These are phyloP conservation scores for Gorsachius magnificus DNA, from an alignment of 2,797 vertebrate species.

Conservation along the genomic window DNA sequence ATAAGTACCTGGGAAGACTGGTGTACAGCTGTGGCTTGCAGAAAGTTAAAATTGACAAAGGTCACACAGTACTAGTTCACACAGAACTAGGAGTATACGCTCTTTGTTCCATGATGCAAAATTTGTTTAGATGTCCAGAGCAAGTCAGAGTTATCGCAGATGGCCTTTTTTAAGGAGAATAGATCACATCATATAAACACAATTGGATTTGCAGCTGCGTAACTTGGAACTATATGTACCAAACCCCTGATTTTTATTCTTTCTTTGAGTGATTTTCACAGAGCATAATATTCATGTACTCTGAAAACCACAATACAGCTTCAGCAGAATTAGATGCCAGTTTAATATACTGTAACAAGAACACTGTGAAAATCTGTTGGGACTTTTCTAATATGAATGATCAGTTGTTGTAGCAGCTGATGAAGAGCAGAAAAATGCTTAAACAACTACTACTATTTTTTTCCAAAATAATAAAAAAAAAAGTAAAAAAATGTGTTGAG, in stretches of 20 bases:
- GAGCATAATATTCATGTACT: background rate
- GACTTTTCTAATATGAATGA: background rate
- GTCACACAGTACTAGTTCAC: background rate
- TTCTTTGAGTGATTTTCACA: constrained; percentile 1
- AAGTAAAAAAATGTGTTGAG: background rate
- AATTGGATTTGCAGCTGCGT: constrained; percentile 43
- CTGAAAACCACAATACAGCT: background rate
- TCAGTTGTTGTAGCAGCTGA: background rate
- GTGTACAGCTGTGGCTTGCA: background rate
- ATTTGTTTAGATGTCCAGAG: background rate
- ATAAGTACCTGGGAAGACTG: background rate
- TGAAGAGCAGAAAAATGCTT: background rate
- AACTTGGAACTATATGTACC: background rate
- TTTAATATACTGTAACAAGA: background rate
- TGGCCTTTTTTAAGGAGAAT: constrained; percentile 14
- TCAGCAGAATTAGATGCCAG: background rate
- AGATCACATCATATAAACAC: background rate
- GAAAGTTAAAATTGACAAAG: background rate
- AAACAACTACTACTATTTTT: background rate
- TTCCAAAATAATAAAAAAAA: background rate
- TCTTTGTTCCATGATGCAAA: background rate
- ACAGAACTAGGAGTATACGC: background rate
- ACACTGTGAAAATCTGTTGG: background rate
- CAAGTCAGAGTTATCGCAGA: background rate
- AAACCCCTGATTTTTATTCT: background rate